Evolutionary conservation across 2,113 vertebrate species (phyloP).

Genomic region (Arenaria interpres): DNA sequence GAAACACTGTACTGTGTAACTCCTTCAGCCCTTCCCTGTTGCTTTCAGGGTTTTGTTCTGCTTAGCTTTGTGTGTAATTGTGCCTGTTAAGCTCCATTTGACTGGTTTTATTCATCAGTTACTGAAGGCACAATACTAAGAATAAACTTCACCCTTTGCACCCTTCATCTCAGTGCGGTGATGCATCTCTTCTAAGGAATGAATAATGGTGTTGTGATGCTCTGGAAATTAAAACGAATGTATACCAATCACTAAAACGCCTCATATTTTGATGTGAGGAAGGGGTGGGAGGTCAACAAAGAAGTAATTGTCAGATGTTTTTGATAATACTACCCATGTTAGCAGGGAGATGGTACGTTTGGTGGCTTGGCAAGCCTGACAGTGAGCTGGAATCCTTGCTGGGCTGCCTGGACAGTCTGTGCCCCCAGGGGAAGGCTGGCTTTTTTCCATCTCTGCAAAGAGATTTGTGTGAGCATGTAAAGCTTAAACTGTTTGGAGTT

Average conservation of each 20-base stretch:
- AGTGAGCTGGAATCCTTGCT: neutral
- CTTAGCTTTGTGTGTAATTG: neutral
- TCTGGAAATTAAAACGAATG: neutral
- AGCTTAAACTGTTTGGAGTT: neutral
- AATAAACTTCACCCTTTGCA: neutral
- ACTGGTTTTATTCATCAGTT: neutral
- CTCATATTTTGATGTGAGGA: neutral
- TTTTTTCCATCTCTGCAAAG: neutral
- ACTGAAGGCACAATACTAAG: neutral
- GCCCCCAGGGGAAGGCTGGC: neutral
- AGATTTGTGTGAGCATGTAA: neutral
- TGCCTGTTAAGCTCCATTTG: neutral
- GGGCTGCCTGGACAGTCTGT: neutral
- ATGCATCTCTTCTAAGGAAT: neutral
- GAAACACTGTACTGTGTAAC: neutral
- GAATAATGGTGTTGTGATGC: neutral
- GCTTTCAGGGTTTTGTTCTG: neutral
- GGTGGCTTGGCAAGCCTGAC: neutral
- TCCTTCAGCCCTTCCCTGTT: neutral
- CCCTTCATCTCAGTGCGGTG: neutral
- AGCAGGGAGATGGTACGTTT: neutral
- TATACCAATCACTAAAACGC: neutral
- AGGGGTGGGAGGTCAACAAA: neutral
- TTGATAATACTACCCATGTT: neutral
- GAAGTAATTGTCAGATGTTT: neutral